phyloP scores from a whole-genome alignment of 2,797 vertebrate species.

The Alcedo quadribrachys region DNA sequence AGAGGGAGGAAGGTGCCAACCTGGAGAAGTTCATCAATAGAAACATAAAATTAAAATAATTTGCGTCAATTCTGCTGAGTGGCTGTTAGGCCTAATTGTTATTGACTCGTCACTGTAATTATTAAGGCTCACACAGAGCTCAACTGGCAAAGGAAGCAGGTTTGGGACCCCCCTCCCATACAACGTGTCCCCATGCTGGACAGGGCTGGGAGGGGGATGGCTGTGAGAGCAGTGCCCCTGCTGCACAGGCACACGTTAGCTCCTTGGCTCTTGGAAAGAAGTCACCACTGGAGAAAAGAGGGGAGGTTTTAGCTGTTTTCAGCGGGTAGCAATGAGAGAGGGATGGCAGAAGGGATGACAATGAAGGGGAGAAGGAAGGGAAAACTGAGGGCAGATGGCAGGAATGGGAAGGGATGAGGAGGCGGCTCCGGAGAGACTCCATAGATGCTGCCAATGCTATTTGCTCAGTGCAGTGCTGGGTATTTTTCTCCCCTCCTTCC shows the following conservation, averaged over 20 bases:
- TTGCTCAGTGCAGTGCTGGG: background rate
- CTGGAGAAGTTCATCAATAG: constrained; percentile 65
- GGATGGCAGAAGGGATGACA: background rate
- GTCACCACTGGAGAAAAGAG: accelerated
- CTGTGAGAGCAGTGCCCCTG: accelerated
- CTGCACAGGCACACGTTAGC: accelerated
- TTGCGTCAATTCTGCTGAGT: constrained; percentile 75
- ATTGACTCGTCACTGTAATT: constrained; percentile 68
- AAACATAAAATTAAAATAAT: constrained; percentile 79
- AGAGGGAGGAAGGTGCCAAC: constrained; percentile 37
- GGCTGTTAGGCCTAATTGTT: constrained; percentile 75
- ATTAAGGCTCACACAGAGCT: constrained; percentile 46
- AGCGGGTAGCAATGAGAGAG: accelerated
- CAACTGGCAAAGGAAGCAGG: background rate
- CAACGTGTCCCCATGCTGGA: accelerated
- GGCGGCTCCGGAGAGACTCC: background rate
- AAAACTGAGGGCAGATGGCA: background rate
- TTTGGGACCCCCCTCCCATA: background rate
- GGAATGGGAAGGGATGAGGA: background rate
- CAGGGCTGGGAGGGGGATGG: background rate
- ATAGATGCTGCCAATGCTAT: background rate
- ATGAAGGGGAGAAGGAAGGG: background rate
- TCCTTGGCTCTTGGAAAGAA: background rate
- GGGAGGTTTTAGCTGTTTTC: background rate
- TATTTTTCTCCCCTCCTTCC: constrained; percentile 36